Evolutionary conservation across 2,797 vertebrate species (phyloP), one percentile per base, ranked within the genome.

Genomic region (Sitta carolinensis): DNA sequence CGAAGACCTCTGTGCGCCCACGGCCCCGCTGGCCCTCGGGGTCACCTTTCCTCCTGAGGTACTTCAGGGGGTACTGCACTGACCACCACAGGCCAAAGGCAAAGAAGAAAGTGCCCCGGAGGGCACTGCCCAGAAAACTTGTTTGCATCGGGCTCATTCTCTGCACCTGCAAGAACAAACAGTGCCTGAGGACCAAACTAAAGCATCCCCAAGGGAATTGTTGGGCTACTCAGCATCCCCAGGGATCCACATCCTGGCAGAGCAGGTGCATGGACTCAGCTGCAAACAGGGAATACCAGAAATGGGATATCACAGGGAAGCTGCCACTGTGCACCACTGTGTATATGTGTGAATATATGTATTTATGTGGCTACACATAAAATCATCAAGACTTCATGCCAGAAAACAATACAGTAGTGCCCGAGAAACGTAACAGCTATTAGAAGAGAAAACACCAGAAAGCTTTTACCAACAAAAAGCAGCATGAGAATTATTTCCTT

Each of bases 111-210:
- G 98, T 98, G 61, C 99, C 99, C 2, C 98, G 99, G 34, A 99
- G 98, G 64, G 99, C 99, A 2, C 99, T 99, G 86, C 99, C 98
- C 67, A 98, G 98, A 81, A 99, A 99, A 96, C 98, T 99, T 2
- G 98, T 98, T 97, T 99, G 98, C 58, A 50, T 89, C 0, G 12
- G 74, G 48, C 67, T 51, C 6, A 5, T 52, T 78, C 32, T 30
- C 30, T 21, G 48, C 34, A 69, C 89, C 97, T 96, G 86, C 21
- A 81, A 87, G 48, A 50, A 75, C 43, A 96, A 70, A 90, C 16
- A 16, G 27, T 7, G 25, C 18, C 43, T 68, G 51, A 29, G 50
- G 59, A 80, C 15, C 0, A 0, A 38, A 29, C 25, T n/a, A 10
- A 47, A 36, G 13, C 5, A 8, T 13, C n/a, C 48, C 27, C 57